Conservation (phyloP, 2,797 vertebrate species). For the Artibeus jamaicensis region DNA sequence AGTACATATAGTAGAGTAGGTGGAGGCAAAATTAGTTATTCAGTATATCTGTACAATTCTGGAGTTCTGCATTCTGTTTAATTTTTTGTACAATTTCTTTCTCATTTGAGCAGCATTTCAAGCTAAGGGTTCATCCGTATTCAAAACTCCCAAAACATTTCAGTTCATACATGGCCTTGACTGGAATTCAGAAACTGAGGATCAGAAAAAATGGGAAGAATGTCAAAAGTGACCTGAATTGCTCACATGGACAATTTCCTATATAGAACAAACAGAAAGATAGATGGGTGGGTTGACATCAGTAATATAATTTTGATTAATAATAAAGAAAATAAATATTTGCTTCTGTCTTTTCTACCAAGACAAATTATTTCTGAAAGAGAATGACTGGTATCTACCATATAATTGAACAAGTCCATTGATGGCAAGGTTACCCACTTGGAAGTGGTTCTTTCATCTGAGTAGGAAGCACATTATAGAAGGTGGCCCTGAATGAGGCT, state of each 20-base stretch:
- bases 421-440: not conserved
- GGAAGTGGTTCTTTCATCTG: not conserved
- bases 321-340: not conserved
- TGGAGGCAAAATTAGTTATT: not conserved
- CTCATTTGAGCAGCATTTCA: not conserved
- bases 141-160: not conserved
- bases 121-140: not conserved
- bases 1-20: not conserved
- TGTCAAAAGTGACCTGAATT: not conserved
- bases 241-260: not conserved
- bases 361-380: slow-evolving; percentile 31
- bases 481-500: not conserved
- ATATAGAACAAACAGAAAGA: not conserved
- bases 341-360: not conserved
- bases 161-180: not conserved
- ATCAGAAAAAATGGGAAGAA: not conserved
- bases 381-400: not conserved
- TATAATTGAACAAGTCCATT: not conserved
- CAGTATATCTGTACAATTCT: not conserved
- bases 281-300: not conserved
- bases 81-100: not conserved
- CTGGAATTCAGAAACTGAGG: not conserved
- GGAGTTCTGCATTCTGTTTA: not conserved
- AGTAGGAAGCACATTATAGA: not conserved
- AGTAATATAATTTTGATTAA: not conserved